A percentile compares a stretch with the other conserved stretches of the same genome.
Evolutionary conservation across 1,140 invertebrate species (phyloP).

Genomic region (Zaprionus inermis): DNA sequence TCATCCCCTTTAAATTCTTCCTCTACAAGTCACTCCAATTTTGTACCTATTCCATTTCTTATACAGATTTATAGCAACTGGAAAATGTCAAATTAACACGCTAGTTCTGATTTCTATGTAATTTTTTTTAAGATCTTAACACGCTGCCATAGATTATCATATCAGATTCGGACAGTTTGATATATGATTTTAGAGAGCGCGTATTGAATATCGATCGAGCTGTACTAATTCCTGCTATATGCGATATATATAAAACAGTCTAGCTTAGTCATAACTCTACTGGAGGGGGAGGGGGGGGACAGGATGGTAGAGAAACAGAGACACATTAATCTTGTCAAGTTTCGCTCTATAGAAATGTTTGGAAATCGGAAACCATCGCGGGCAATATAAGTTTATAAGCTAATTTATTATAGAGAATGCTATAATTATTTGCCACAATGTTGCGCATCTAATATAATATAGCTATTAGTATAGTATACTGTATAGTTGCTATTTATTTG

Average conservation of each 20-base stretch:
- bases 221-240: conserved; percentile 2
- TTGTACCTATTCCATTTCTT: background rate
- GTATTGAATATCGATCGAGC: conserved; percentile 8
- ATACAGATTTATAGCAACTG: background rate
- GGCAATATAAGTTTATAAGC: conserved; percentile 7
- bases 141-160: background rate
- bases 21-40: background rate
- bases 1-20: background rate
- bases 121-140: background rate
- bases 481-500: background rate
- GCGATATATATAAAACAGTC: conserved; percentile 10
- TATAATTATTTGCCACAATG: conserved; percentile 53
- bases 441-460: conserved; percentile 5
- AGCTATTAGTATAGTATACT: conserved; percentile 4
- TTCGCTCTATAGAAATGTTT: conserved; percentile 59
- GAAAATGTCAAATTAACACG: conserved; percentile 1
- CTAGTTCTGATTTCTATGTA: conserved; percentile 7
- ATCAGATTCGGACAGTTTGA: background rate
- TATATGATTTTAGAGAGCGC: background rate
- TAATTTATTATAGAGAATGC: conserved; percentile 53
- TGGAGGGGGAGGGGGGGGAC: too few species aligned
- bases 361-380: conserved; percentile 6
- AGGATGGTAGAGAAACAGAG: too few species aligned
- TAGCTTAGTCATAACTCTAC: conserved; percentile 64
- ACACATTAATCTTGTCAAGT: conserved; percentile 68